Base-by-base conservation (phyloP, 2,797 vertebrate species). In the Menidia menidia region DNA sequence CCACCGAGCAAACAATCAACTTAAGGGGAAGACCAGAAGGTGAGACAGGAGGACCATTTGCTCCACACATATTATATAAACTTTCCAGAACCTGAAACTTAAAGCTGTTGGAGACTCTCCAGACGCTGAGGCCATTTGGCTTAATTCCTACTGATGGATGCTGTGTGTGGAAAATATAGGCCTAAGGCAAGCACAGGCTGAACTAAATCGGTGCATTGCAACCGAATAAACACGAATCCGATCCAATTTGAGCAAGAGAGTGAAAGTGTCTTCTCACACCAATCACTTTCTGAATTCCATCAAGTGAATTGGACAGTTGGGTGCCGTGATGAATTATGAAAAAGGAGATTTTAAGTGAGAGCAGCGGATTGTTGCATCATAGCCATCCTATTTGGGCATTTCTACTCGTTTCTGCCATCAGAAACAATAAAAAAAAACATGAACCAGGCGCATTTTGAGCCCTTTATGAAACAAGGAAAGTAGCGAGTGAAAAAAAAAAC, bases 81-180 rank as follows among this genome's bases (percentile, higher is more conserved):
- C 71, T 79, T 80, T 80, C 79, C 85, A 89, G 87, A 86, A 80
- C 48, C 19, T 77, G 77, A 86, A 87, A 83, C 82, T 47, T 61
- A 53, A 78, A 39, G 58, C 76, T 72, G 69, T 81, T 89, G 86
- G 89, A 92, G 43, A 53, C 55, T 73, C 77, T 85, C 89, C 90
- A 91, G 81, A 77, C 72, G 10, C 77, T 91, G 88, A 91, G 72
- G 72, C 67, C 77, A 86, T 73, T 71, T 87, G 89, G 88, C 88
- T 87, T 41, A 87, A 68, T 90, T 88, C 77, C 71, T 84, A 73
- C 62, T 81, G 73, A 77, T 82, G 51, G 71, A 60, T 56, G 58
- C 53, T 53, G 15, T 35, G 61, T 64, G 68, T 68, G 55, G 70
- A 52, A 75, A 77, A 82, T 75, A 57, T 61, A 57, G 6, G 50